These are phyloP conservation scores for Euschistus heros DNA, from an alignment of 1,140 invertebrate species.

Conservation along the genomic window DNA sequence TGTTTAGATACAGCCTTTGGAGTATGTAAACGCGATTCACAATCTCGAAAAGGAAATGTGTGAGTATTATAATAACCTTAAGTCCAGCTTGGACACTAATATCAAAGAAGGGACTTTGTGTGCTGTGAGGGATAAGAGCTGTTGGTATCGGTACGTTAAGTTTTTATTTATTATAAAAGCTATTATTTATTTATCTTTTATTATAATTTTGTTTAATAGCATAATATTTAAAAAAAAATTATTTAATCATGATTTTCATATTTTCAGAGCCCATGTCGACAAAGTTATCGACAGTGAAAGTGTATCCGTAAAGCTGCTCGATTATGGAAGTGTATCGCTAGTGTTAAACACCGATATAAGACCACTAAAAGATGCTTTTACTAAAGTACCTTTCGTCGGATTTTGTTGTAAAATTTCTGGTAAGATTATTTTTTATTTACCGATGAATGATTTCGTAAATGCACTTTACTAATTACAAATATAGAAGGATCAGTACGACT, in stretches of 20 bases:
- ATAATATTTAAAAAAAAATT: background rate
- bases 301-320: background rate
- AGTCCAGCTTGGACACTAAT: background rate
- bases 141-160: slow-evolving; percentile 11
- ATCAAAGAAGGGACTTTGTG: background rate
- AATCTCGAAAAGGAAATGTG: no score
- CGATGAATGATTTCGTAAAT: no score
- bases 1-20: no score
- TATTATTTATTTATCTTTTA: background rate
- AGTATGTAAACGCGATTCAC: no score
- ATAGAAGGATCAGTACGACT: no score
- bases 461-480: no score
- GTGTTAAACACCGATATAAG: background rate
- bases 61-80: no score
- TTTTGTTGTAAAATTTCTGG: slow-evolving; percentile 23
- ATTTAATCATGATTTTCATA: background rate
- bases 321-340: slow-evolving; percentile 2
- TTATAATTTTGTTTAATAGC: background rate
- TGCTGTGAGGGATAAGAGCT: background rate
- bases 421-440: slow-evolving; percentile 10
- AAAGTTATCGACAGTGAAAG: slow-evolving; percentile 4
- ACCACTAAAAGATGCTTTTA: slow-evolving; percentile 14
- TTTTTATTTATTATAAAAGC: no score
- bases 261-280: slow-evolving; percentile 11
- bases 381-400: slow-evolving; percentile 18